Evolutionary conservation across 2,113 vertebrate species (phyloP).

Genomic region (Campylomormyrus numenius): DNA sequence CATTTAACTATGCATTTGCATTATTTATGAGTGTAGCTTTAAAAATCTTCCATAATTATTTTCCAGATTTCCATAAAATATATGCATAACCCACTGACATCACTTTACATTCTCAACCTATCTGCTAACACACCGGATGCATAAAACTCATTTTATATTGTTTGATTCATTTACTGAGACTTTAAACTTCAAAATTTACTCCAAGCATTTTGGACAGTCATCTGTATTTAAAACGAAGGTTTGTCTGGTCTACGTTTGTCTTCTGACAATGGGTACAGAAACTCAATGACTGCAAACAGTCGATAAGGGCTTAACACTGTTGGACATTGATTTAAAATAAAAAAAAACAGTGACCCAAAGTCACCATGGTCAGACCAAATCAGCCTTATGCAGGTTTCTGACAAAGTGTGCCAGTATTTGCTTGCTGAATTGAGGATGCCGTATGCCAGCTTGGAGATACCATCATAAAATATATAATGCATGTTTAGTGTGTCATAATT

Average conservation of each 20-base stretch:
- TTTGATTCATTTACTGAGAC: not conserved
- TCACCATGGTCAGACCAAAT: not conserved
- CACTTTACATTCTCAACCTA: not conserved
- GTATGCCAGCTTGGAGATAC: not conserved
- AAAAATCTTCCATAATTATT: conserved; percentile 59
- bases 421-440: not conserved
- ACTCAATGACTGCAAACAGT: not conserved
- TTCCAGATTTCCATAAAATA: conserved; percentile 52
- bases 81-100: conserved; percentile 17
- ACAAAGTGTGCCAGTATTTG: not conserved
- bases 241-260: not conserved
- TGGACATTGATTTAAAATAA: not conserved
- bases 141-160: not conserved
- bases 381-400: not conserved
- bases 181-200: not conserved
- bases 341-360: not conserved
- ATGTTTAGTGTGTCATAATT: conserved; percentile 1
- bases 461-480: not conserved
- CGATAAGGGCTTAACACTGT: not conserved
- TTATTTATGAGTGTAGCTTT: conserved; percentile 67
- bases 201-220: not conserved
- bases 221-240: not conserved
- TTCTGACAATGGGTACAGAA: not conserved
- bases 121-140: not conserved
- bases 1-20: conserved; percentile 58